These are phyloP conservation scores for Aporophyla lueneburgensis DNA, from an alignment of 2,888 invertebrate genomes.

Conservation along the genomic window DNA sequence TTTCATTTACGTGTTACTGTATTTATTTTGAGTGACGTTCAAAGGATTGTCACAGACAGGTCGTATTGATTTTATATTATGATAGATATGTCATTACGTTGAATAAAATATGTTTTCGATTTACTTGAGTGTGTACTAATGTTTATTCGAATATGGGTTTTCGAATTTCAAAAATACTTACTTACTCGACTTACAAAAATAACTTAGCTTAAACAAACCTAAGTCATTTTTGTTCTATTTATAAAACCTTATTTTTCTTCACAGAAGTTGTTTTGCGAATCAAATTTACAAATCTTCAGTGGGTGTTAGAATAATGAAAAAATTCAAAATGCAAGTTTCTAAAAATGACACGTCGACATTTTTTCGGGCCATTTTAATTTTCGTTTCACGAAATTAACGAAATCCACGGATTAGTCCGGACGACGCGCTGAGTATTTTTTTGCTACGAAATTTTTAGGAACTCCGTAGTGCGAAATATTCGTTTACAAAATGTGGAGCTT, in stretches of 20 bases:
- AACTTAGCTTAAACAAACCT: neutral
- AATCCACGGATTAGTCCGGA: conserved; percentile 55
- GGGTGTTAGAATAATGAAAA: conserved; percentile 44
- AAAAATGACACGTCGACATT: conserved; percentile 58
- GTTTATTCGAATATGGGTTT: conserved; percentile 9
- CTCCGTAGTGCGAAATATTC: conserved; percentile 40
- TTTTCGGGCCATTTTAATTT: conserved; percentile 62
- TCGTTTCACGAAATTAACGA: conserved; percentile 65
- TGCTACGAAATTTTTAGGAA: conserved; percentile 33
- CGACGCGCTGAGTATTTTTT: conserved; percentile 42
- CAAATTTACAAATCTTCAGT: conserved; percentile 8
- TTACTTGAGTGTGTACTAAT: conserved; percentile 16
- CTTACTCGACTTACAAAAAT: neutral
- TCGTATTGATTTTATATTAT: conserved; percentile 54
- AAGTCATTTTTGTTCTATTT: too few relatives aligned
- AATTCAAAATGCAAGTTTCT: conserved; percentile 54
- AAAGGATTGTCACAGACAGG: conserved; percentile 64
- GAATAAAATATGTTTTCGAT: conserved; percentile 46
- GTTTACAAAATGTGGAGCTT: conserved; percentile 39
- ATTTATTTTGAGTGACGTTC: conserved; percentile 59
- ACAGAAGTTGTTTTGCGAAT: conserved; percentile 7
- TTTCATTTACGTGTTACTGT: conserved; percentile 57
- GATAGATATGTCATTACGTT: conserved; percentile 57
- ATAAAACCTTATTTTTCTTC: neutral
- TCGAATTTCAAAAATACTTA: neutral